A percentile compares a stretch with the other conserved stretches of the same genome.
phyloP scores from a whole-genome alignment of 2,113 vertebrate species.

The Varanus komodoensis region DNA sequence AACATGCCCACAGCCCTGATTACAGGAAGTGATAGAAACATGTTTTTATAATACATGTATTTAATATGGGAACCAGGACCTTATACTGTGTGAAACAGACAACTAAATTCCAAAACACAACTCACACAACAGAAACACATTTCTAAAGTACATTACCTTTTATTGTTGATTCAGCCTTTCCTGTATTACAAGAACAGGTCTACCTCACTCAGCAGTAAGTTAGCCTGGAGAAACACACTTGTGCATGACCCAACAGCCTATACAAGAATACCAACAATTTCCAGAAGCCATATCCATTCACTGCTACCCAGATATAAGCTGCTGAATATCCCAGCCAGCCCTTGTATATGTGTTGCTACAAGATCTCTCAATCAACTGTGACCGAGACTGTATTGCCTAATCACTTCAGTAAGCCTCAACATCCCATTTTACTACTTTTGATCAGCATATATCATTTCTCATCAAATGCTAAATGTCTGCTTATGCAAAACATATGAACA shows the following conservation, averaged over 20 bases:
- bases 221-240: neutral
- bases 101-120: neutral
- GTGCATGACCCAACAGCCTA: neutral
- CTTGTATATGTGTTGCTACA: neutral
- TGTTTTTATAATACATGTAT: neutral
- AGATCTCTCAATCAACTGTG: neutral
- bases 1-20: neutral
- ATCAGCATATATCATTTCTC: neutral
- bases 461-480: neutral
- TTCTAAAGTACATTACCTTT: neutral
- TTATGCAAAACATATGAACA: neutral
- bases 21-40: neutral
- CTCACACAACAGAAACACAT: neutral
- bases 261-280: neutral
- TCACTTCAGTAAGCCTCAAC: neutral
- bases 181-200: slow-evolving; percentile 3
- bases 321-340: neutral
- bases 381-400: neutral
- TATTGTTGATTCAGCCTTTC: neutral
- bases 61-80: neutral
- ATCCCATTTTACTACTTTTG: neutral
- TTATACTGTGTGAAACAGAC: too few species aligned
- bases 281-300: neutral
- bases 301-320: neutral
- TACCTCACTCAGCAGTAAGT: neutral